Evolutionary conservation across 2,888 invertebrate species (phyloP).

Genomic region (Leptinotarsa rubiginosa): DNA sequence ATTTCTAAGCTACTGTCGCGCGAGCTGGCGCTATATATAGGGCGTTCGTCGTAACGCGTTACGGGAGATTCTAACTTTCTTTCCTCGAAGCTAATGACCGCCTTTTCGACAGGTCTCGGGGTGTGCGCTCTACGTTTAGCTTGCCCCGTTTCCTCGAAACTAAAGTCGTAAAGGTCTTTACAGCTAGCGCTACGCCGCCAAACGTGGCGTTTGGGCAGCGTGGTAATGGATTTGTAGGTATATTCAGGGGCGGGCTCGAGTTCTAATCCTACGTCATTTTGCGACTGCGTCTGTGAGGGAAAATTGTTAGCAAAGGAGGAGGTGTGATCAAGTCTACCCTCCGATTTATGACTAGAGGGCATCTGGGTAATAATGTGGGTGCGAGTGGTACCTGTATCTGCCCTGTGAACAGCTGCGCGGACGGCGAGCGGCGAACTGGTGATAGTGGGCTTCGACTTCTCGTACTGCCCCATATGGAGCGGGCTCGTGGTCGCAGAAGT

Average conservation of each 20-base stretch:
- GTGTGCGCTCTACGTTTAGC: constrained; percentile 72
- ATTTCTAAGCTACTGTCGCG: constrained; percentile 74
- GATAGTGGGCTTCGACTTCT: constrained; percentile 58
- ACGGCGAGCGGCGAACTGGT: constrained; percentile 67
- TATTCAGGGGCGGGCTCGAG: constrained; percentile 55
- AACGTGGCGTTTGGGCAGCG: constrained; percentile 67
- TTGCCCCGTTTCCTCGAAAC: constrained; percentile 78
- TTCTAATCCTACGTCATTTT: constrained; percentile 61
- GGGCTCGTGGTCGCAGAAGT: constrained; percentile 66
- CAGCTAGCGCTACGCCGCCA: constrained; percentile 88
- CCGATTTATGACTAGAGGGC: constrained; percentile 71
- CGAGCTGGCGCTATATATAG: constrained; percentile 74
- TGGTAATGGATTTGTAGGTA: constrained; percentile 55
- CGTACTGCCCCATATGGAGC: constrained; percentile 53
- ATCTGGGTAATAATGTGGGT: constrained; percentile 66
- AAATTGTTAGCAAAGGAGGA: constrained; percentile 56
- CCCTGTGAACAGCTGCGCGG: constrained; percentile 70
- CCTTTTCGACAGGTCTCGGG: constrained; percentile 64
- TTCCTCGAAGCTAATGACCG: constrained; percentile 59
- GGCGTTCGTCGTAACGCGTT: constrained; percentile 79
- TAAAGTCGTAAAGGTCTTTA: constrained; percentile 83
- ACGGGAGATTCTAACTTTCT: constrained; percentile 76
- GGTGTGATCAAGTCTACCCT: constrained; percentile 68
- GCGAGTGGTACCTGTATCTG: constrained; percentile 65
- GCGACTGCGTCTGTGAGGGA: constrained; percentile 65